A percentile compares a stretch with the other conserved stretches of the same genome.
Evolutionary conservation across 2,888 invertebrate genomes (phyloP).

Genomic region (Caenorhabditis sp.): DNA sequence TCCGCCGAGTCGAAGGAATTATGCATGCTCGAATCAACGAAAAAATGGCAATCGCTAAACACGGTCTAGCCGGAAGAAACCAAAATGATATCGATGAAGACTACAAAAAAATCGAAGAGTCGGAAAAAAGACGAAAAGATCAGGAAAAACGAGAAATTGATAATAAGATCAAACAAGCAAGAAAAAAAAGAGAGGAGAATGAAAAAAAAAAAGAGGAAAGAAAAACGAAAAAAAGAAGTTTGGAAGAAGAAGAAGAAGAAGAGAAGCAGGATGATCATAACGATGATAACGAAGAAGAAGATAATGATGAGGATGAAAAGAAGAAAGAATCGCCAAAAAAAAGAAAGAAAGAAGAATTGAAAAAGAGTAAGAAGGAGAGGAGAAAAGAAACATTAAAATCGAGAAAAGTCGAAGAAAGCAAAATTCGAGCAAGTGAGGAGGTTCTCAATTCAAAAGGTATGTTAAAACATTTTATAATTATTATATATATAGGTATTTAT

Average conservation of each 20-base stretch:
- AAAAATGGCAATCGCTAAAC: conserved; percentile 43
- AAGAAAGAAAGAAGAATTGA: neutral
- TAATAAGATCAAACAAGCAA: conserved; percentile 39
- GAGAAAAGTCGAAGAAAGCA: conserved; percentile 22
- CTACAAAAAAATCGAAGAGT: conserved; percentile 44
- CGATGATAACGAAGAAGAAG: conserved; percentile 14
- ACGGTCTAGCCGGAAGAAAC: conserved; percentile 47
- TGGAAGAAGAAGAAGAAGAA: conserved; percentile 14
- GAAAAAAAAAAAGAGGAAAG: conserved; percentile 16
- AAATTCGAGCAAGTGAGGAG: conserved; percentile 16
- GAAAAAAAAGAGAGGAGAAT: conserved; percentile 31
- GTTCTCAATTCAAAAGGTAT: conserved; percentile 47
- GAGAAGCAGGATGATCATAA: conserved; percentile 13
- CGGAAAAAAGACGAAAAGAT: conserved; percentile 42
- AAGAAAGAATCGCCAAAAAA: too few relatives aligned
- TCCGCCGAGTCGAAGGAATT: conserved; percentile 29
- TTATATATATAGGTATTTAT: neutral
- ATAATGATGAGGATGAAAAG: conserved; percentile 12
- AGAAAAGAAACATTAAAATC: conserved; percentile 30
- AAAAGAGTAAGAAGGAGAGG: conserved; percentile 31
- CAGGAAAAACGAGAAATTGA: conserved; percentile 43
- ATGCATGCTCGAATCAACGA: conserved; percentile 30
- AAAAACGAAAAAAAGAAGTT: conserved; percentile 29
- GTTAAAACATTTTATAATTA: neutral
- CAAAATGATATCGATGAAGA: conserved; percentile 50